phyloP scores from a whole-genome alignment of 1,140 invertebrate species.

The Gonioctena quinquepunctata region DNA sequence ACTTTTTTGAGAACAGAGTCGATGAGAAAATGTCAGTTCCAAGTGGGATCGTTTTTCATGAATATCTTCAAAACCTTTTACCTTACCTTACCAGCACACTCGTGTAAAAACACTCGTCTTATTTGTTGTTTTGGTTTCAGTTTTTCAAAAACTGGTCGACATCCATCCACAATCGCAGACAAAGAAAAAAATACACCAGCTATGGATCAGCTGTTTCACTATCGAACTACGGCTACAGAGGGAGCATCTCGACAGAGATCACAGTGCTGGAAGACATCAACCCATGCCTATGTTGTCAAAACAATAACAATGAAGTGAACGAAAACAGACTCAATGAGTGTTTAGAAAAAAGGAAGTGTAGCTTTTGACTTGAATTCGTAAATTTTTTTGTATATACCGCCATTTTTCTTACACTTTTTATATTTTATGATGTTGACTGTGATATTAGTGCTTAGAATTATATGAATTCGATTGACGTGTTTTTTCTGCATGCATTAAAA shows the following conservation, averaged over 20 bases:
- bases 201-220: constrained; percentile 31
- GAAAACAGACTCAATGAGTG: constrained; percentile 43
- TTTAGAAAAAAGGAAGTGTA: constrained; percentile 31
- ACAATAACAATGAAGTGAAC: constrained; percentile 32
- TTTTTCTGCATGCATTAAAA: neutral
- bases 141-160: constrained; percentile 36
- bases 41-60: too few relatives aligned
- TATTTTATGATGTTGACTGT: constrained; percentile 7
- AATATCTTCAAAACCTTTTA: too few relatives aligned
- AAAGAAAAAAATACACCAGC: constrained; percentile 27
- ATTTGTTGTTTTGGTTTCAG: constrained; percentile 25
- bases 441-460: constrained; percentile 10
- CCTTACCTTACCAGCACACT: too few relatives aligned
- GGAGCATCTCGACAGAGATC: constrained; percentile 41
- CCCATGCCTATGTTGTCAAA: constrained; percentile 23
- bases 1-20: too few relatives aligned
- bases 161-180: constrained; percentile 33
- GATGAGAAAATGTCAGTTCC: too few relatives aligned
- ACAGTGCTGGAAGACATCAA: constrained; percentile 37
- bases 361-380: constrained; percentile 23
- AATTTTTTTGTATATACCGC: constrained; percentile 1
- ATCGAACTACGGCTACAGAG: constrained; percentile 32
- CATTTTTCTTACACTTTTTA: neutral
- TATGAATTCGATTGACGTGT: neutral
- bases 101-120: neutral